Percentiles rank a stretch among this genome's conserved stretches.
Evolutionary conservation across 2,113 vertebrate species (phyloP).

Genomic region (Aythya baeri): DNA sequence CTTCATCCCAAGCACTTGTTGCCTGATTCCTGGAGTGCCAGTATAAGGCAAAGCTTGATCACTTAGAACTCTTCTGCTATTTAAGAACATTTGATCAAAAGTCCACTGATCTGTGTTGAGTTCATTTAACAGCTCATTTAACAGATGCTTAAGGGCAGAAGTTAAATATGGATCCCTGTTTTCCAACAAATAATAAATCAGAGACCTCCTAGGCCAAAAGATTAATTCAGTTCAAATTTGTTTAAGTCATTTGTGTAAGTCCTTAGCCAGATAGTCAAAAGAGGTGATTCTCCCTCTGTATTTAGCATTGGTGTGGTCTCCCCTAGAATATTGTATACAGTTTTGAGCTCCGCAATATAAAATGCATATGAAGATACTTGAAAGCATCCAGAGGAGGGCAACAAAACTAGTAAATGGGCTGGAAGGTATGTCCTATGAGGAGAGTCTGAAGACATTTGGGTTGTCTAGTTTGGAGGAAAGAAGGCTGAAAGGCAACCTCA

Average conservation of each 20-base stretch:
- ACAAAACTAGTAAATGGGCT: too few species aligned
- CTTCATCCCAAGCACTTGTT: not conserved
- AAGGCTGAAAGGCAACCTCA: too few species aligned
- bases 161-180: accelerated
- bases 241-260: not conserved
- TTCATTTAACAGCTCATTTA: not conserved
- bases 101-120: not conserved
- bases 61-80: not conserved
- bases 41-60: not conserved
- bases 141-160: not conserved
- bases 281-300: too few species aligned
- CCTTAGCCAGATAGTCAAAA: too few species aligned
- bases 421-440: too few species aligned
- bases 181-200: not conserved
- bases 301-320: too few species aligned
- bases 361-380: too few species aligned
- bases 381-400: too few species aligned
- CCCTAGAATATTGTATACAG: too few species aligned
- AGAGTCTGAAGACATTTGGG: too few species aligned
- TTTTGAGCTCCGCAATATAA: too few species aligned
- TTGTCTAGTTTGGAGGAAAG: too few species aligned
- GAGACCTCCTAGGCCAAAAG: not conserved
- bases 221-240: not conserved
- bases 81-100: not conserved
- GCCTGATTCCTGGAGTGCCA: not conserved